Base-by-base conservation (phyloP, 2,888 invertebrate genomes). In the Trypoxylon attenuatum region DNA sequence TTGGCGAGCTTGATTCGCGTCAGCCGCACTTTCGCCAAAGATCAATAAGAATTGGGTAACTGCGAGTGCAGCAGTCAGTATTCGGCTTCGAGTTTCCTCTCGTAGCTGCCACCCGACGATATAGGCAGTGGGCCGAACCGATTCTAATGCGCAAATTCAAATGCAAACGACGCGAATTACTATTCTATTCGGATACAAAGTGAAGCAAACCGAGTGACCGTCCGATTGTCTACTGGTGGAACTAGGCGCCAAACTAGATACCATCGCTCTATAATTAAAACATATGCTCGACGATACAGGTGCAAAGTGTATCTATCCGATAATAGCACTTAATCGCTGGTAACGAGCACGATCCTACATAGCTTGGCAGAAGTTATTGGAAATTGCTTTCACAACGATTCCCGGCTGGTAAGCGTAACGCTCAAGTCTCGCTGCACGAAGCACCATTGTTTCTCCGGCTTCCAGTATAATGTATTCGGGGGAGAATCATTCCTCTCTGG, bases 91-190 rank as follows among this genome's bases (percentile, higher is more conserved):
- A 33, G n/a, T n/a, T 33, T 33, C 13, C 33, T 33, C 10, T n/a
- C n/a, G n/a, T 10, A 4, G 13, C n/a, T n/a, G 33, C 5, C n/a
- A 33, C 18, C 19, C 25, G 16, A 4, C 6, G 18, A 18, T 29
- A 29, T 13, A n/a, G n/a, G n/a, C n/a, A 2, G 39, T 43, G 23
- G 19, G 16, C 23, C 16, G 52, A 25, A 39, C 21, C 38, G 21
- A 59, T 57, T 27, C 61, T 38, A 13, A 42, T 58, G 46, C 51
- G 61, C 58, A 69, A 65, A 65, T 71, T 69, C 69, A 42, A 60
- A 65, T 69, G 65, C 61, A 56, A 71, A 67, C 49, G 57, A 61
- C 29, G 46, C 46, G 57, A 61, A 57, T 67, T 55, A 47, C 57
- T 45, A 38, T 16, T 45, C 42, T 23, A 41, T 59, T 29, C 66